Base-by-base conservation (phyloP, 2,113 vertebrate genomes). In the Plecotus auritus region DNA sequence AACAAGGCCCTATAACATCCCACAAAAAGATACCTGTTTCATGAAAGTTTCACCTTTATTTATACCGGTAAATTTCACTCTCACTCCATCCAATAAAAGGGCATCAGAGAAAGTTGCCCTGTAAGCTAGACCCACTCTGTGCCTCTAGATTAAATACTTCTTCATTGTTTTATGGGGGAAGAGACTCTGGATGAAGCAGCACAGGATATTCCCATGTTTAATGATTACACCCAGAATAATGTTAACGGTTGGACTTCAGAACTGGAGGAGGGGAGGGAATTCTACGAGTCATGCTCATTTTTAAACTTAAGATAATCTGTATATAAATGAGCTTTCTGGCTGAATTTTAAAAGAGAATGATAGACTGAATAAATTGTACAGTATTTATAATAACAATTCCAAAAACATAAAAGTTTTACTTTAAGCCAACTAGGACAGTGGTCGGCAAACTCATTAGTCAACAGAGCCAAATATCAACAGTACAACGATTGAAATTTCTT, bases 231-330 rank as follows among this genome's bases (percentile, higher is more conserved):
- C 26, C 54, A 67, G n/a, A 86, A 89, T 61, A 22, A 74, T 32
- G 42, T 61, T 83, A 89, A 94, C 12, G 30, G 47, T 23, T 82
- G 86, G 61, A 84, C 87, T 96, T 94, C 61, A 91, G 35, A 95
- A 84, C 9, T 18, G 40, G 23, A 12, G 51, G 32, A 49, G 22
- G 17, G 12, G 28, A 26, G 37, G 16, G 1, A 78, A 64, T 80
- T 76, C 51, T 80, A 86, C 37, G 82, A 95, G 42, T 96, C 85
- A 88, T 20, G 18, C 40, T 70, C 47, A 93, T 70, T 73, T 91
- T 59, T 90, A 87, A 96, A 96, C 54, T 90, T 90, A 90, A 94
- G 81, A 89, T 77, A 94, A 96, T 93, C 49, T 93, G 76, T 69
- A 91, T 87, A 90, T 81, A 97, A 95, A 93, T 72, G 47, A 81